Evolutionary conservation across 2,888 invertebrate species (phyloP), one percentile per base, ranked within the genome.

Genomic region (Nymphalis c-album): DNA sequence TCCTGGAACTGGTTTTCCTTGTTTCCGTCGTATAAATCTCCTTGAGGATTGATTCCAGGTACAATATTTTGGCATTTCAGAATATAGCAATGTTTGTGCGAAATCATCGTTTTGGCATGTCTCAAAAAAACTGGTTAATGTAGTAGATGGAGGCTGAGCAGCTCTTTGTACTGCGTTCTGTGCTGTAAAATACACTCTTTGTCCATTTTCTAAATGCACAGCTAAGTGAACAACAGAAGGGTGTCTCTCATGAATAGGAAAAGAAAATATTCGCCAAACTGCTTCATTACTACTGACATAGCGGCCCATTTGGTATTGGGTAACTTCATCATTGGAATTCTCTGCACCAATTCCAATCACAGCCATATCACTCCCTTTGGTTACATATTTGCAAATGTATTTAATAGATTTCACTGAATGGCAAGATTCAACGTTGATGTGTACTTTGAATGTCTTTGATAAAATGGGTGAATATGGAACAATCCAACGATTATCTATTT

Each of bases 1-100:
- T 31, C 73, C 74, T 73, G 64, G 69, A 75, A 77, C 76, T 75
- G 71, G 68, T 31, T 69, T 64, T 71, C 76, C 76, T 76, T 71
- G 74, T 71, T 75, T 76, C 60, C 75, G 71, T 70, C 75, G 67
- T 66, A 51, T 22, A 71, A 75, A 76, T 68, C 20, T 73, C 61
- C 57, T 75, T 68, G 73, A 72, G 10, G 76, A 72, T 69, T 69
- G 61, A 70, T 76, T 76, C 75, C 75, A 75, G 1, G 74, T 75
- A 67, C 74, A 76, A 73, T 77, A 76, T 60, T 53, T 50, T 67
- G 73, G 75, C 69, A 77, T 71, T 65, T 76, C 75, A 53, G 71
- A 60, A 58, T 75, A 76, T 26, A 77, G 69, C 55, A 75, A 61
- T 17, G 73, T 77, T 70, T 26, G 45, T 20, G 76, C 73, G 55